Percentiles rank a stretch among this genome's conserved stretches.
These are phyloP conservation scores for Adrianichthys oophorus DNA, from an alignment of 2,797 vertebrate genomes.

Conservation along the genomic window DNA sequence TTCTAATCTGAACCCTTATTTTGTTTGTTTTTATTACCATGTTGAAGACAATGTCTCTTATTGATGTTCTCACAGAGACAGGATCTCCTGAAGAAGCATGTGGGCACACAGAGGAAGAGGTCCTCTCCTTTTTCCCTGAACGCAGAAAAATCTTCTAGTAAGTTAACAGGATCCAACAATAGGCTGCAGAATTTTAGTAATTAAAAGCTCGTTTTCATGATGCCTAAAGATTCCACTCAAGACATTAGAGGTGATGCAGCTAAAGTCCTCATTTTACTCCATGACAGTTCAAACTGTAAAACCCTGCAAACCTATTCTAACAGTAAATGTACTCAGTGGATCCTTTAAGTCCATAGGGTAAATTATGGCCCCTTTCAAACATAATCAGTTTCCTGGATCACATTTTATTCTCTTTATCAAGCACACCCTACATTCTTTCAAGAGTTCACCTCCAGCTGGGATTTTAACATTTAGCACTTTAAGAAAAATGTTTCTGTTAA, in stretches of 20 bases:
- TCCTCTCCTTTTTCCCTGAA: slow-evolving; percentile 43
- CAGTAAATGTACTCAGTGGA: slow-evolving; percentile 10
- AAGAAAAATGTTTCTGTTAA: neutral
- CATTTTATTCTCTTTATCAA: slow-evolving; percentile 9
- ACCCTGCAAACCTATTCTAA: neutral
- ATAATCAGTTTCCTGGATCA: slow-evolving; percentile 36
- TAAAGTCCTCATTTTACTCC: neutral
- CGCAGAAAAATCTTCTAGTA: slow-evolving; percentile 15
- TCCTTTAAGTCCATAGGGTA: slow-evolving; percentile 15
- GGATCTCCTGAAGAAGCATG: slow-evolving; percentile 48
- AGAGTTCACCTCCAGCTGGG: slow-evolving; percentile 7
- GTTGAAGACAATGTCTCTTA: slow-evolving; percentile 20
- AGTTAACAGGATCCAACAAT: neutral
- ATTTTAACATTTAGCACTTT: neutral
- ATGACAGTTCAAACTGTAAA: no score
- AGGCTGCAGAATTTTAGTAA: no score
- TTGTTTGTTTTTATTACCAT: neutral
- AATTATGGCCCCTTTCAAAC: slow-evolving; percentile 26
- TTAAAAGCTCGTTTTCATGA: no score
- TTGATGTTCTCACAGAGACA: slow-evolving; percentile 30
- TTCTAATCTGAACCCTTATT: slow-evolving; percentile 32
- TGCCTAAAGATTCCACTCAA: no score
- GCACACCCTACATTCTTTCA: slow-evolving; percentile 22
- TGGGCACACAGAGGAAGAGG: slow-evolving; percentile 58
- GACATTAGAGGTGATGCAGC: neutral